phyloP scores from a whole-genome alignment of 1,140 invertebrate genomes.

The Dinoponera quadriceps region DNA sequence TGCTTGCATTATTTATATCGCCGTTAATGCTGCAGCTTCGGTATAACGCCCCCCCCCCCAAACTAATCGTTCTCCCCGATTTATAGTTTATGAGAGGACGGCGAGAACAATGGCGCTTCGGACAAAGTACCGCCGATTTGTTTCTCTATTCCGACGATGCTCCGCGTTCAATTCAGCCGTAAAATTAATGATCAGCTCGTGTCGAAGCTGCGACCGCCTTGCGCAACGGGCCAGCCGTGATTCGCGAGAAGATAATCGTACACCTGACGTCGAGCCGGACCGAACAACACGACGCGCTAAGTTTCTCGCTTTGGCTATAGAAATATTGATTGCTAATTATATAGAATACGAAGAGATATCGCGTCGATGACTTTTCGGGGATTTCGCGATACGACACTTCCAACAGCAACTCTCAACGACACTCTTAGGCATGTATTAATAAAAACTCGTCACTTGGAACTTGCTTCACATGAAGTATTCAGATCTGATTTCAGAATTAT shows the following conservation, averaged over 20 bases:
- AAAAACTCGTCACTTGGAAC: too few relatives aligned
- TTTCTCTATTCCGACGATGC: constrained; percentile 44
- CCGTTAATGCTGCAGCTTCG: not conserved
- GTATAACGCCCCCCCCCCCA: not conserved
- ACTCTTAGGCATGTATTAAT: too few relatives aligned
- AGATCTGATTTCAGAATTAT: too few relatives aligned
- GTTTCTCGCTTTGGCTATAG: not conserved
- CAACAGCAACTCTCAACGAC: too few relatives aligned
- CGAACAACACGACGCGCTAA: not conserved
- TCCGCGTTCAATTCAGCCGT: constrained; percentile 40
- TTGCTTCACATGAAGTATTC: too few relatives aligned
- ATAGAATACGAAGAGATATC: not conserved
- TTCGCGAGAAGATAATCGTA: constrained; percentile 49
- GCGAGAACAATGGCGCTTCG: constrained; percentile 47
- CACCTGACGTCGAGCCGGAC: constrained; percentile 43
- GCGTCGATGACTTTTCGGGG: too few relatives aligned
- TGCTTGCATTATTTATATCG: constrained; percentile 6
- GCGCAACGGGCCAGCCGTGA: constrained; percentile 45
- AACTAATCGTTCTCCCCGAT: constrained; percentile 15
- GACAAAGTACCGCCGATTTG: constrained; percentile 49
- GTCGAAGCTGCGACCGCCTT: constrained; percentile 49
- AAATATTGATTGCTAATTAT: constrained; percentile 29
- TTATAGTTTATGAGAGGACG: constrained; percentile 37
- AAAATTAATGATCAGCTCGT: constrained; percentile 61
- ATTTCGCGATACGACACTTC: too few relatives aligned